Conservation (phyloP, 30 jellyfish, hydroid and myxozoan species). For the Hydractinia symbiolongicarpus region DNA sequence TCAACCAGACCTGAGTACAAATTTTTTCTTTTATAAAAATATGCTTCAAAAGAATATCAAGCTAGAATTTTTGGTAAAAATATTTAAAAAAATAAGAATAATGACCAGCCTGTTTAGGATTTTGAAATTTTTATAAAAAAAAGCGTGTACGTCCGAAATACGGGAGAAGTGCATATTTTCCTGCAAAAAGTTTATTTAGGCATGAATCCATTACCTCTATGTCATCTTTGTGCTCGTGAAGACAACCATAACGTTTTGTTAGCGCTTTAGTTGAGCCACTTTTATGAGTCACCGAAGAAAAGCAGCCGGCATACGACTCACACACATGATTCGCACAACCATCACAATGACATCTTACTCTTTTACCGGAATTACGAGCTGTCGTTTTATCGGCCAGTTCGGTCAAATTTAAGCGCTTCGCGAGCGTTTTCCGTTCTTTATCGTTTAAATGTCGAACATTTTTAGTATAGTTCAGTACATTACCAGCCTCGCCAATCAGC, state of each 20-base stretch:
- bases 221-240: neutral
- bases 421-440: neutral
- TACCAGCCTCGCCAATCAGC: neutral
- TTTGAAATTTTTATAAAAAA: too few relatives aligned
- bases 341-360: neutral
- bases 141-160: too few relatives aligned
- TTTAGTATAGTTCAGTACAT: neutral
- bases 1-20: too few relatives aligned
- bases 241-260: neutral
- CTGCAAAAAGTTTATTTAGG: too few relatives aligned
- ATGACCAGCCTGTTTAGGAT: too few relatives aligned
- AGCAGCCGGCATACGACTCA: neutral
- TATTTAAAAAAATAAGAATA: neutral
- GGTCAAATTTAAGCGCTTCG: neutral
- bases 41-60: too few relatives aligned
- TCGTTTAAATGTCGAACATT: neutral
- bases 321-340: neutral
- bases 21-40: too few relatives aligned
- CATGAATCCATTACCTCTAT: neutral
- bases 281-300: neutral
- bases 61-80: too few relatives aligned
- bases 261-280: neutral
- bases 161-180: too few relatives aligned
- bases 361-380: neutral
- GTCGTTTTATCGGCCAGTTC: neutral